Evolutionary conservation across 2,113 vertebrate genomes (phyloP), one percentile per base, ranked within the genome.

Genomic region (Psilopsiagon aurifrons): DNA sequence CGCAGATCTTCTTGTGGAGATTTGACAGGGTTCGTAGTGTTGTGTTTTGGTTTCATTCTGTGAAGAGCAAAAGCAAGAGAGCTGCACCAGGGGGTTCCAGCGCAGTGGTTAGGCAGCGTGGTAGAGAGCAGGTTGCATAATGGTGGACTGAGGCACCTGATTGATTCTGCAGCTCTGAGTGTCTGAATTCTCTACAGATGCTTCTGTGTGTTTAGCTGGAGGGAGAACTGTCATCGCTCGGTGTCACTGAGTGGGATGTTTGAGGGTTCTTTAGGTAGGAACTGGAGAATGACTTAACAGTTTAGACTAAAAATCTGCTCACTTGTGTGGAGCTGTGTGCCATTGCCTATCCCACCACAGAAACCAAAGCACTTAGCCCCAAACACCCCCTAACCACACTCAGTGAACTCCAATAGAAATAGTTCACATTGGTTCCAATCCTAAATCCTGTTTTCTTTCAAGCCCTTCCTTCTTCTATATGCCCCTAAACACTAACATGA

Each of bases 31-130:
- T 89, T 35, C 84, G 46, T 44, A n/a, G 69, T 52, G 33, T 2
- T 63, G 24, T 66, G 5, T 66, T 81, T 89, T 63, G 22, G 23
- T 66, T 83, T 73, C 19, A 7, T 39, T 74, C 67, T 66, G 37
- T 77, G 14, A 33, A 73, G n/a, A 47, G 35, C 63, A 41, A 35
- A 91, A 69, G 37, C 63, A 47, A 52, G 54, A 24, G 60, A 10
- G 1, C 39, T 66, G 43, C 52, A 64, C 18, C 7, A 9, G 5
- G 46, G 15, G 15, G 33, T 71, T 54, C 67, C 47, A 70, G n/a
- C 0, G 0, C 22, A 37, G 75, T 1, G 1, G 14, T 59, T 18
- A 0, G 1, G 49, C 18, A 25, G 43, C 22, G 24, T 8, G 28
- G 31, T 81, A 76, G 49, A 71, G 22, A 82, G 51, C 28, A 37